A percentile compares a stretch with the other conserved stretches of the same genome.
Conservation (phyloP, 2,797 vertebrate genomes). For the Anabas testudineus region DNA sequence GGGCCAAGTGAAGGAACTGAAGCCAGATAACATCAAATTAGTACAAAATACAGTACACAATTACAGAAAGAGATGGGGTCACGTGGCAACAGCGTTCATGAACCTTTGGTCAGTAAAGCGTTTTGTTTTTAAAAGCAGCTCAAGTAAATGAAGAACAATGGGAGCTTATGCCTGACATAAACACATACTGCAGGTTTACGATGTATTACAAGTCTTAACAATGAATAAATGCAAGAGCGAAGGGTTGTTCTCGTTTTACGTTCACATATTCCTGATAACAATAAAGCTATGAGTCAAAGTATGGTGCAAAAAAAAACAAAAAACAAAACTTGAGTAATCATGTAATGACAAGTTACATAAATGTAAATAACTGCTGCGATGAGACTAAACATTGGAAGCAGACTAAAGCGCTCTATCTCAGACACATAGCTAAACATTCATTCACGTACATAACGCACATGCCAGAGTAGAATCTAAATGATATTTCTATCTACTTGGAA, state of each 20-base stretch:
- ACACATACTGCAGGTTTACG: slow-evolving; percentile 61
- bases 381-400: slow-evolving; percentile 66
- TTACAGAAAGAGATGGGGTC: slow-evolving; percentile 69
- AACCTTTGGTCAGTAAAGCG: slow-evolving; percentile 78
- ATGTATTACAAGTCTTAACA: slow-evolving; percentile 78
- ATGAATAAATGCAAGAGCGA: slow-evolving; percentile 80
- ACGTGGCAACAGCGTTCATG: slow-evolving; percentile 69
- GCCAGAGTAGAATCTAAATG: slow-evolving; percentile 49
- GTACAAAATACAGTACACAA: slow-evolving; percentile 82
- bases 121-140: slow-evolving; percentile 72
- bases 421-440: slow-evolving; percentile 55
- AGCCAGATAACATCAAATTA: slow-evolving; percentile 74
- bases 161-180: slow-evolving; percentile 62
- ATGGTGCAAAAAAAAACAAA: slow-evolving; percentile 76
- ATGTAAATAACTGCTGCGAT: slow-evolving; percentile 71
- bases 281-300: slow-evolving; percentile 76
- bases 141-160: slow-evolving; percentile 76
- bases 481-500: slow-evolving; percentile 43
- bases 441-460: slow-evolving; percentile 67
- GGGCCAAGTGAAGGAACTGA: slow-evolving; percentile 73
- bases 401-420: slow-evolving; percentile 53
- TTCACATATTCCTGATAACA: slow-evolving; percentile 76
- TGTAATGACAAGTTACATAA: slow-evolving; percentile 67
- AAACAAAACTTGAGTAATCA: slow-evolving; percentile 68
- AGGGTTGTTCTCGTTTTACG: slow-evolving; percentile 72